Base-by-base conservation (phyloP, 1,140 invertebrate species). In the Orchesella cincta region DNA sequence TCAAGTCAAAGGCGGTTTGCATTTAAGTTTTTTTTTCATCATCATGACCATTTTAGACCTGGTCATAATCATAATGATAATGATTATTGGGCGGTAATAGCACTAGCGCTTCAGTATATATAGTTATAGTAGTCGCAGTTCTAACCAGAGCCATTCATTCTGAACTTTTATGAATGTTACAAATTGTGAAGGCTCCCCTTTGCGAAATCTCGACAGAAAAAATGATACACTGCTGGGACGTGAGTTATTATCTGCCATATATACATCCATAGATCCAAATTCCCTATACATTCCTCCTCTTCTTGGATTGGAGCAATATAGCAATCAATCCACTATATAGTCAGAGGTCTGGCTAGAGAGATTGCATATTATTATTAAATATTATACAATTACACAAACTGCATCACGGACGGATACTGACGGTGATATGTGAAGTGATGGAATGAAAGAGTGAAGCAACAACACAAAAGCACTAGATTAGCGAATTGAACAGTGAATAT, bases 71-170 rank as follows among this genome's bases (percentile, higher is more conserved):
- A 23, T 57, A 57, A 57, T 57, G 52, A 57, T 57, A n/a, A n/a
- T 57, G 52, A 57, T 57, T 57, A 57, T 57, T 57, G 52, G 52
- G 52, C 52, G 52, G 52, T 26, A 57, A 57, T 57, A 57, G 23
- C 52, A n/a, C 23, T 57, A 14, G 14, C 52, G 8, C 5, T 57
- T 14, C 23, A n/a, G 12, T 57, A 14, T 46, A 46, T 18, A 46
- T 18, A 46, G 18, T 46, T 46, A 18, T 46, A 46, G 5, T 5
- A 46, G 39, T 46, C 18, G 39, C 39, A 46, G 39, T 46, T 46
- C 39, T 46, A 46, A 46, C 39, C 5, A 46, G 18, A 46, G 39
- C 39, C 5, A 46, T 8, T 5, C 5, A 46, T 5, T 8, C 5
- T 46, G 39, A 46, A 46, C 39, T 46, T 46, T 46, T 46, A 46